phyloP scores from a whole-genome alignment of 1,140 invertebrate genomes.

The Tetraneura akinire region DNA sequence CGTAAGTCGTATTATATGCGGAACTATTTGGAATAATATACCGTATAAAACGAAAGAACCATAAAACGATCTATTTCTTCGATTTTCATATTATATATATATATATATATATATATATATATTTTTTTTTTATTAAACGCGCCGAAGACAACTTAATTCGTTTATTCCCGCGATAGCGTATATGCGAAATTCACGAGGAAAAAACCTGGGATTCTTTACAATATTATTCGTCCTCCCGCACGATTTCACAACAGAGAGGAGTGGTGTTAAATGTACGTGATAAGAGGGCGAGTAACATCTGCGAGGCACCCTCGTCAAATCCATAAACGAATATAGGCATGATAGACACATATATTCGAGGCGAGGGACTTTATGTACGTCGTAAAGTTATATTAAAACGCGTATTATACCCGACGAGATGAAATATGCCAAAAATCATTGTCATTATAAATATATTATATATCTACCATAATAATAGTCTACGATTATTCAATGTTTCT shows the following conservation, averaged over 20 bases:
- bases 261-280: constrained; percentile 18
- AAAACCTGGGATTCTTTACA: constrained; percentile 19
- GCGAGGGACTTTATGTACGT: constrained; percentile 14
- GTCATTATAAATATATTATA: not conserved
- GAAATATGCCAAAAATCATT: not conserved
- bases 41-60: no score
- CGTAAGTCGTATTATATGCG: no score
- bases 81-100: not conserved
- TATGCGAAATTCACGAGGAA: not conserved
- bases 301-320: constrained; percentile 26
- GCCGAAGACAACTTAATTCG: constrained; percentile 20
- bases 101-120: no score
- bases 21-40: no score
- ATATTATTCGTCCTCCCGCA: not conserved
- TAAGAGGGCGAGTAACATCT: constrained; percentile 33
- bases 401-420: not conserved
- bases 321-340: constrained; percentile 29
- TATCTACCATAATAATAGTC: no score
- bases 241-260: not conserved
- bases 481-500: no score
- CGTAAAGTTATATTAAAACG: constrained; percentile 39
- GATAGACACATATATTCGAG: not conserved
- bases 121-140: not conserved
- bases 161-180: not conserved
- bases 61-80: no score